Evolutionary conservation across 2,888 invertebrate species (phyloP).

Genomic region (Drosophila paucipuncta): DNA sequence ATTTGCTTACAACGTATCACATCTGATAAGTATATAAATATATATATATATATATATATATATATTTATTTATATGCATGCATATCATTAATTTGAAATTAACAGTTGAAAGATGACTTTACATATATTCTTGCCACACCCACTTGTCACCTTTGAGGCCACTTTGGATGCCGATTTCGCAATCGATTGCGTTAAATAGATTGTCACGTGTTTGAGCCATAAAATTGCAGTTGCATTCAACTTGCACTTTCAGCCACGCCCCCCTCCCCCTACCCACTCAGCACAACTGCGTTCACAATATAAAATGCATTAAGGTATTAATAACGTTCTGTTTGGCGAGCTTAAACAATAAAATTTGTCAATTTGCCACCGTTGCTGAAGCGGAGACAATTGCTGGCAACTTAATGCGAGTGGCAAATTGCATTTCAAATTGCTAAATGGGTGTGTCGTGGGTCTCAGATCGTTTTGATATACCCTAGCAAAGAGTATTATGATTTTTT

Average conservation of each 20-base stretch:
- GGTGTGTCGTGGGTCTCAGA: constrained; percentile 47
- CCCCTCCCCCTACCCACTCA: neutral
- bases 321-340: constrained; percentile 63
- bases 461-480: constrained; percentile 5
- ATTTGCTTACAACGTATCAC: neutral
- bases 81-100: neutral
- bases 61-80: neutral
- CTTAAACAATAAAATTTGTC: constrained; percentile 79
- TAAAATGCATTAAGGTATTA: constrained; percentile 64
- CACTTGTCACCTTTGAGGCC: neutral
- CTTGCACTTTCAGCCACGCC: neutral
- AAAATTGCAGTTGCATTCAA: constrained; percentile 1
- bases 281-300: constrained; percentile 12
- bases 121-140: neutral
- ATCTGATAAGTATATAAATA: neutral
- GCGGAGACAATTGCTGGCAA: constrained; percentile 56
- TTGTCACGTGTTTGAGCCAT: constrained; percentile 38
- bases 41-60: neutral
- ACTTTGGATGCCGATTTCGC: neutral
- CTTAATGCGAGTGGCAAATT: constrained; percentile 76
- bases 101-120: neutral
- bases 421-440: constrained; percentile 60
- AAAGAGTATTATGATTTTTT: neutral
- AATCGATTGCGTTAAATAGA: constrained; percentile 17
- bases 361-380: constrained; percentile 72